Base-by-base conservation (phyloP, 2,113 vertebrate species). In the Tursiops truncatus region DNA sequence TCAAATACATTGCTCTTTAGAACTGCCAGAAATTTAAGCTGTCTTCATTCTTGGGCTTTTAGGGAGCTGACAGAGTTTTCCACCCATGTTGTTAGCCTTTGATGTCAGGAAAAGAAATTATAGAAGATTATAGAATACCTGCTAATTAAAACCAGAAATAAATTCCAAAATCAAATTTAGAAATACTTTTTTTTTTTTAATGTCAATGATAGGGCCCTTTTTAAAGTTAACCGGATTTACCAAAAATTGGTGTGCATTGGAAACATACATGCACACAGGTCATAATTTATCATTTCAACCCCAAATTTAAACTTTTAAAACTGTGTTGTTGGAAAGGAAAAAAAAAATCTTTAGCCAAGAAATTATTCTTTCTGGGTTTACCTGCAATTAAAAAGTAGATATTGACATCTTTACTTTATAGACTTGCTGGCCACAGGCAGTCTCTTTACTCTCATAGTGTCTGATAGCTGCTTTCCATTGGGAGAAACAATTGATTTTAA, bases 1-100 rank as follows among this genome's bases (percentile, higher is more conserved):
- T 98, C 96, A 97, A 96, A 97, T 96, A 93, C 95, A 95, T 67
- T 91, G 96, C 96, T 96, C 85, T 97, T 96, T 87, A 89, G n/a
- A 95, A 94, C 94, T 98, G 98, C 98, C 97, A 97, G 96, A 94
- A 97, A 89, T 47, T 11, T 97, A 97, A 97, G 82, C 96, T 98
- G 25, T 97, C 98, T 97, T 92, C 95, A 87, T 97, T 97, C 95
- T 97, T 97, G 92, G 70, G 68, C 63, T 50, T 67, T 98, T 91
- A 96, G 91, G 91, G 96, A 97, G 63, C 93, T 97, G 94, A 73
- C 95, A 88, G 97, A 81, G 58, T 95, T 94, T 96, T 94, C 87
- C 1, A 4, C 47, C 50, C 41, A 5, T 92, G 47, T 83, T 95
- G 62, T 95, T 91, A 79, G 63, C 21, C 88, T 98, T 96, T 96